Conservation (phyloP, 2,888 invertebrate genomes). For the Netelia fuscicornis region DNA sequence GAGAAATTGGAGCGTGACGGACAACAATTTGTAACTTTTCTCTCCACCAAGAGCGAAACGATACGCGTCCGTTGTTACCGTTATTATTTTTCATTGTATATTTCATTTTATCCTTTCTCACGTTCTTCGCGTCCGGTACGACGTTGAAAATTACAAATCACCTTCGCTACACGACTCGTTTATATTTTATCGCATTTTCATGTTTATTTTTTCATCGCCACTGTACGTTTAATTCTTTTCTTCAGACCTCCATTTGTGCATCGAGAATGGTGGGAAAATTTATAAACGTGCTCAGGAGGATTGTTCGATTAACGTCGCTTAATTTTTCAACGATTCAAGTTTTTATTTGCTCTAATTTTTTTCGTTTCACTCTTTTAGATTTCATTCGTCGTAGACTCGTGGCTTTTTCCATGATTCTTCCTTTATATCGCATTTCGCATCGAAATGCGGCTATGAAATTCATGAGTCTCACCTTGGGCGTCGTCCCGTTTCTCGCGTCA, state of each 20-base stretch:
- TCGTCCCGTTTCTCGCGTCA: conserved; percentile 76
- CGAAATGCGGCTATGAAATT: conserved; percentile 22
- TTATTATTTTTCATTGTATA: background rate
- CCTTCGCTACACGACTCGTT: background rate
- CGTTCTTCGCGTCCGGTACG: background rate
- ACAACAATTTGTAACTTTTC: conserved; percentile 45
- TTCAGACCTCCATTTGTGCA: background rate
- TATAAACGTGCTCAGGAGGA: background rate
- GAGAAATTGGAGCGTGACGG: conserved; percentile 52
- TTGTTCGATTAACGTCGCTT: background rate
- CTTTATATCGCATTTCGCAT: background rate
- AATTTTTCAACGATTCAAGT: background rate
- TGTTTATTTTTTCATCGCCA: background rate
- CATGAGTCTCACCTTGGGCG: conserved; percentile 77
- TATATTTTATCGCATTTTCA: background rate
- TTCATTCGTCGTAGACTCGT: background rate
- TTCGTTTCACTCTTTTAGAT: background rate
- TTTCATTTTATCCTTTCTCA: background rate
- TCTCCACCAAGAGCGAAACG: background rate
- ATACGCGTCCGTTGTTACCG: background rate
- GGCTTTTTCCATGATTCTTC: too few relatives aligned
- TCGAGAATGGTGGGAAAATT: background rate
- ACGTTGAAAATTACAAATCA: background rate
- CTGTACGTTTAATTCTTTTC: background rate
- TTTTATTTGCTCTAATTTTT: background rate